Evolutionary conservation across 2,113 vertebrate species (phyloP), one percentile per base, ranked within the genome.

Genomic region (Connochaetes taurinus): DNA sequence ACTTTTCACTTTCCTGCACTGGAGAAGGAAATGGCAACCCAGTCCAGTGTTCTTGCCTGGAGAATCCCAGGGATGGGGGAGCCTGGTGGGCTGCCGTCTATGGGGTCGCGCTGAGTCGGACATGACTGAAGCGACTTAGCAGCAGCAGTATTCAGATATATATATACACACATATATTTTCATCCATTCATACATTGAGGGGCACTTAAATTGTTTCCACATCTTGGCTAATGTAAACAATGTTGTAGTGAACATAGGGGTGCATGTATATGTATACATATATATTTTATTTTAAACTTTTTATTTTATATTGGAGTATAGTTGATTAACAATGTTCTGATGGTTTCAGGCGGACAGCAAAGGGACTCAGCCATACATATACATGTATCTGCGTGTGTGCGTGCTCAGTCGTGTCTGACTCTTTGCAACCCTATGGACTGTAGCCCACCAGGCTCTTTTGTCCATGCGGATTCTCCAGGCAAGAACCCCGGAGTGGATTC

Each of bases 51-150:
- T 62, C 1, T 62, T 62, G 13, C 60, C 29, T 62, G 14, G 60
- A 62, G 60, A 62, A 62, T 62, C 29, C 29, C 29, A 33, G 60
- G 29, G 14, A 62, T 3, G 1, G 29, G 13, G 13, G 29, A 31
- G 2, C 29, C 60, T 62, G 62, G 7, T 67, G 16, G 62, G 62
- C 33, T 67, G 62, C 7, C 7, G 1, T 67, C 62, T 67, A 10
- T 67, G 62, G 2, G 62, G 16, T 19, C 4, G 0, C 16, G 0
- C 62, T 1, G 33, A n/a, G 8, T 67, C 0, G 2, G 33, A 9
- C 16, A 67, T 2, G 43, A 43, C 43, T 21, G 64, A 36, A 67
- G 8, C 2, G 0, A 19, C 17, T 36, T 67, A 36, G 64, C 4
- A 36, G 33, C 17, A 10, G 33, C 64, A 67, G 78, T 50, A 50